Evolutionary conservation across 2,113 vertebrate species (phyloP).

Genomic region (Forbesichthys papilliferus): DNA sequence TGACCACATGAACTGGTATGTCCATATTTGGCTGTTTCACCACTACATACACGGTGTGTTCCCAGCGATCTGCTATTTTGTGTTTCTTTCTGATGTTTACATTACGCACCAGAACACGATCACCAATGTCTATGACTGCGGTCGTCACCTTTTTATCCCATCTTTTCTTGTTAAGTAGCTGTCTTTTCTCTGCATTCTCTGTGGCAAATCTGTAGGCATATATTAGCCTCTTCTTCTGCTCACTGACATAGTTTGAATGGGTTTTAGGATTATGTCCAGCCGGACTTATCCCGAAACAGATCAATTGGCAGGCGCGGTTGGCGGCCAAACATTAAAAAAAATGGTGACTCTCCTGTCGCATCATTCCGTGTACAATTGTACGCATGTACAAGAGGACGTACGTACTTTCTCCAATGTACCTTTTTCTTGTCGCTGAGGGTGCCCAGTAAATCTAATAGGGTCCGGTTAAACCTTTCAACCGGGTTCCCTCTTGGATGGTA

Average conservation of each 20-base stretch:
- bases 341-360: slow-evolving; percentile 19
- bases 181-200: slow-evolving; percentile 14
- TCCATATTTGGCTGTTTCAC: slow-evolving; percentile 8
- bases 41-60: slow-evolving; percentile 21
- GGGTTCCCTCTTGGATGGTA: slow-evolving; percentile 28
- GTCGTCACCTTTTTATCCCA: slow-evolving; percentile 19
- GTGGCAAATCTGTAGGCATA: slow-evolving; percentile 18
- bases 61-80: slow-evolving; percentile 31
- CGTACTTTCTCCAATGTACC: slow-evolving; percentile 27
- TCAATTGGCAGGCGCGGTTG: slow-evolving; percentile 32
- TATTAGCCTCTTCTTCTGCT: neutral
- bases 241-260: slow-evolving; percentile 17
- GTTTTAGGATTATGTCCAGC: slow-evolving; percentile 16
- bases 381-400: slow-evolving; percentile 22
- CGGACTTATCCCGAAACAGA: slow-evolving; percentile 18
- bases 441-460: slow-evolving; percentile 23
- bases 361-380: slow-evolving; percentile 40
- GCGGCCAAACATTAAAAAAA: slow-evolving; percentile 5
- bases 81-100: slow-evolving; percentile 17
- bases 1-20: slow-evolving; percentile 20
- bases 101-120: slow-evolving; percentile 30
- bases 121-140: slow-evolving; percentile 6
- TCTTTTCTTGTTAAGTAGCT: slow-evolving; percentile 24
- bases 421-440: slow-evolving; percentile 25
- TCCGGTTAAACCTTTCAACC: slow-evolving; percentile 15